Evolutionary conservation across 2,797 vertebrate species (phyloP), one percentile per base, ranked within the genome.

Genomic region (Sebastiscus albofasciatus): DNA sequence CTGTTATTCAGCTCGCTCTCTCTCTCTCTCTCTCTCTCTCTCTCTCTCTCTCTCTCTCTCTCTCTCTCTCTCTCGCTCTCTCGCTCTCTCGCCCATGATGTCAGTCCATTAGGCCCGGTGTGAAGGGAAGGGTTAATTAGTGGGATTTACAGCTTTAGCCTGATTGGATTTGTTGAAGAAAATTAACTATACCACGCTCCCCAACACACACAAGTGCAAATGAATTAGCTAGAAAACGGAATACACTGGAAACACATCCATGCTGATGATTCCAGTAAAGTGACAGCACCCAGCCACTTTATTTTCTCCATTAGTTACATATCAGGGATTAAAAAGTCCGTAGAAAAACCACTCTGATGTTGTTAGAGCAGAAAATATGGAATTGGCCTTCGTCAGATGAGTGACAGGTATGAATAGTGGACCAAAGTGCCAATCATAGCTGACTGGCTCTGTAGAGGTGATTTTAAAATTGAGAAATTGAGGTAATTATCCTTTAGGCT

Each of bases 41-140:
- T 16, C 3, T 34, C 12, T 60, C 1, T 58, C 18, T 67, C 29
- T 52, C 10, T 58, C 3, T 61, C 2, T 52, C 71, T 67, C 36
- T 59, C 65, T 18, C 4, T 16, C 2, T 59, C 65, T 20, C 5
- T 18, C 2, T 36, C 13, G 55, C 1, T 58, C 18, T 55, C 31
- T 46, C 11, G 36, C 3, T 58, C 2, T 46, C 68, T 65, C 33
- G 0, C 18, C 56, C 27, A 34, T 79, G 33, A 77, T 68, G 55
- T 77, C 86, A 82, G 74, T 87, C 77, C 86, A 90, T 91, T 89
- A 90, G 33, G 59, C 18, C 75, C 46, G 70, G 74, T 82, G 76
- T 83, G 85, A 86, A 86, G 88, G 75, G 65, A 74, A 67, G 75
- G 82, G 86, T 86, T 94, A 91, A 94, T 93, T 92, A 91, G 67